Percentiles rank a stretch among this genome's conserved stretches.
These are phyloP conservation scores for Halcyon leucocephala DNA, from an alignment of 2,797 vertebrate species.

Conservation along the genomic window DNA sequence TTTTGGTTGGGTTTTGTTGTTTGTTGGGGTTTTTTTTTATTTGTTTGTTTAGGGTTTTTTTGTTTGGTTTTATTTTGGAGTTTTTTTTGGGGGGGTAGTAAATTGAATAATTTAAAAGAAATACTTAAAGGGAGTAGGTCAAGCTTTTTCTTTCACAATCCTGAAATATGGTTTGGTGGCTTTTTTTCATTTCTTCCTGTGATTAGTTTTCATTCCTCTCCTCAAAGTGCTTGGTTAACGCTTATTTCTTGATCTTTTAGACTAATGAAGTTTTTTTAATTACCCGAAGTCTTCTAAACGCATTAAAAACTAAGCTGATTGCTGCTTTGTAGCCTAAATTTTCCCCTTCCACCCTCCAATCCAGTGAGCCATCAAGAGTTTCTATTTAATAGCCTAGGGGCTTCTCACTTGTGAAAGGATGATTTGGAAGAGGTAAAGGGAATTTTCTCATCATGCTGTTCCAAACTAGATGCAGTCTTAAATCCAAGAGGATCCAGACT, in stretches of 20 bases:
- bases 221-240: not conserved
- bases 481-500: not conserved
- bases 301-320: not conserved
- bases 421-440: not conserved
- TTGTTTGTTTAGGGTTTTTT: too few relatives aligned
- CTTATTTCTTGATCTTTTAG: not conserved
- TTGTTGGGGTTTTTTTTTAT: too few relatives aligned
- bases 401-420: not conserved
- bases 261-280: not conserved
- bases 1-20: too few relatives aligned
- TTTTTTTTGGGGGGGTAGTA: not conserved
- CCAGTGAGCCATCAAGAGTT: not conserved
- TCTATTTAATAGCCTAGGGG: fast-evolving
- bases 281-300: not conserved
- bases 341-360: not conserved
- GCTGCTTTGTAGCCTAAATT: not conserved
- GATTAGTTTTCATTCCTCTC: not conserved
- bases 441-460: not conserved
- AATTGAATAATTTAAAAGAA: not conserved
- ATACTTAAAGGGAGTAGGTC: not conserved
- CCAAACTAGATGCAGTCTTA: not conserved
- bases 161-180: not conserved
- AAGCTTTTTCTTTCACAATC: not conserved
- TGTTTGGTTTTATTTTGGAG: too few relatives aligned
- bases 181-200: not conserved